phyloP scores from a whole-genome alignment of 1,140 invertebrate genomes.

The Zeugodacus cucurbitae region DNA sequence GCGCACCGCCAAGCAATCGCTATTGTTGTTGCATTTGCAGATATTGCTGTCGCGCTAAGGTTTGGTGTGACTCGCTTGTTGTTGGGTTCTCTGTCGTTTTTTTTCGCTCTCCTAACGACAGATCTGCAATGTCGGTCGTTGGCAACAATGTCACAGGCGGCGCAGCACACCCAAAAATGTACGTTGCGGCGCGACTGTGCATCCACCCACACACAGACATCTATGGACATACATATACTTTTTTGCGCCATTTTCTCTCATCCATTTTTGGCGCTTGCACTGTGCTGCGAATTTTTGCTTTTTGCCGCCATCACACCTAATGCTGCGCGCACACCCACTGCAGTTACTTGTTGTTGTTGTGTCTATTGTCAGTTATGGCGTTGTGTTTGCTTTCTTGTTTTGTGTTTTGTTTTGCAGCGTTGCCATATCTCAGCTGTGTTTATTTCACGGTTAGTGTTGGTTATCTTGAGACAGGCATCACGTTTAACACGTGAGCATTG shows the following conservation, averaged over 20 bases:
- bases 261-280: neutral
- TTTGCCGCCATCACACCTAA: neutral
- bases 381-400: neutral
- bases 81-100: neutral
- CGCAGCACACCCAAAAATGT: neutral
- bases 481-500: neutral
- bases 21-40: neutral
- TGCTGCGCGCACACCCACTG: neutral
- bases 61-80: neutral
- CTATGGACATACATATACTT: neutral
- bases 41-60: neutral
- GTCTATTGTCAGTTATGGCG: neutral
- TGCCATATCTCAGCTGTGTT: neutral
- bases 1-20: neutral
- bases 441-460: neutral
- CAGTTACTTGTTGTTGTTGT: neutral
- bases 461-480: neutral
- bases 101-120: neutral
- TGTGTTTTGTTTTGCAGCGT: neutral
- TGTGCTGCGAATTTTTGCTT: neutral
- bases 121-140: neutral
- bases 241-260: neutral
- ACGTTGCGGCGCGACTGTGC: neutral
- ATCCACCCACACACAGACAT: neutral
- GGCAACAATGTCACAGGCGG: slow-evolving; percentile 7